Evolutionary conservation across 2,888 invertebrate species (phyloP).

Genomic region (Cinara cedri): DNA sequence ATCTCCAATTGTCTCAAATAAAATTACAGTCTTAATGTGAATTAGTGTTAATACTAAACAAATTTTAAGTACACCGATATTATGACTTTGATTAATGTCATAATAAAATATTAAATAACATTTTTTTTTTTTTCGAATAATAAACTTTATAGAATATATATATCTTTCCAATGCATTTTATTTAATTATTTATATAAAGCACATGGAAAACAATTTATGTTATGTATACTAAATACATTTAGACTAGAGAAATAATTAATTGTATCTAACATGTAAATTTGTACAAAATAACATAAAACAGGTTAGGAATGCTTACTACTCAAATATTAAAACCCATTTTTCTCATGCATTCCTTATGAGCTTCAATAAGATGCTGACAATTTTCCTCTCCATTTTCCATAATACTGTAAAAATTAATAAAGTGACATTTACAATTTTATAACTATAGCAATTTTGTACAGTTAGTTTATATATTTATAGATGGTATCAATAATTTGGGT

Average conservation of each 20-base stretch:
- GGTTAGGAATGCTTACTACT: conserved; percentile 60
- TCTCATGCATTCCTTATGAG: conserved; percentile 96
- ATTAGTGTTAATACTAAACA: conserved; percentile 7
- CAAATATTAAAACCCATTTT: conserved; percentile 94
- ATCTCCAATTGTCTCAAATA: conserved; percentile 27
- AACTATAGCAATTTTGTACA: neutral
- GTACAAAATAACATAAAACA: conserved; percentile 25
- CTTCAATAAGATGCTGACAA: conserved; percentile 88
- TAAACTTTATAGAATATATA: conserved; percentile 24
- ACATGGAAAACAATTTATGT: conserved; percentile 7
- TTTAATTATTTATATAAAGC: conserved; percentile 13
- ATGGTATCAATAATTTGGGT: neutral
- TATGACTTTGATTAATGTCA: conserved; percentile 23
- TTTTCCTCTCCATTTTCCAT: conserved; percentile 90
- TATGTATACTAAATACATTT: conserved; percentile 35
- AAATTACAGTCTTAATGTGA: conserved; percentile 11
- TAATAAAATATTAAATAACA: conserved; percentile 15
- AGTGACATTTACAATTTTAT: neutral
- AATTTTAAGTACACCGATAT: neutral
- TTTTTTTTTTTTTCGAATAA: neutral
- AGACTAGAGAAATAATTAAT: conserved; percentile 27
- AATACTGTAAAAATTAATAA: conserved; percentile 71
- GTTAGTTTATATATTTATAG: neutral
- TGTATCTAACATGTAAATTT: conserved; percentile 49
- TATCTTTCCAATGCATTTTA: conserved; percentile 11